Base-by-base conservation (phyloP, 2,113 vertebrate genomes). In the Halichoeres trimaculatus region DNA sequence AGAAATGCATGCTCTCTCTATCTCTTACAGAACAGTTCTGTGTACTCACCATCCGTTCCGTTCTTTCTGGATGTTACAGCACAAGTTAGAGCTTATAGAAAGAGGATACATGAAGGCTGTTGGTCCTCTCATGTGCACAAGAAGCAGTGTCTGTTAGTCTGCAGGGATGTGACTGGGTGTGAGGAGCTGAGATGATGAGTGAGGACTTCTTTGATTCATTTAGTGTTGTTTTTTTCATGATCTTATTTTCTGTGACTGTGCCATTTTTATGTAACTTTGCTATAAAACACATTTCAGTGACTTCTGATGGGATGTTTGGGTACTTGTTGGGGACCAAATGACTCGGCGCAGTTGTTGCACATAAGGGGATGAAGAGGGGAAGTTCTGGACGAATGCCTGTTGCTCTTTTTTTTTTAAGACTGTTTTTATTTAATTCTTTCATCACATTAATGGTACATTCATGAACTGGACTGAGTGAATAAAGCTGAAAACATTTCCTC, bases 1-100 rank as follows among this genome's bases (percentile, higher is more conserved):
- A 93, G 91, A 94, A 95, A 94, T 94, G 93, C 94, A 95, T 93
- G 93, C 92, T 88, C 81, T 90, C 88, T 86, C 57, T 88, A 80
- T 91, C 78, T 91, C 87, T 89, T 90, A 85, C 91, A 94, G 92
- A 93, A 91, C 87, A 89, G 71, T 91, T 94, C 90, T 92, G 87
- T 93, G 90, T 92, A 90, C 83, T 86, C 82, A 84, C 79, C 76
- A 81, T 88, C 81, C 85, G 67, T 73, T 58, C 66, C 80, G 72
- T 92, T 90, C 71, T 89, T 85, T 84, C 66, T 90, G 90, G 87
- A 91, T 87, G 78, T 94, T 87, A 85, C 88, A 91, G 91, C 90
- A 93, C 87, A 91, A 84, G 40, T 73, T 61, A 61, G 67, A 48
- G 30, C 30, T 30, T 30, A 30, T 3, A 6, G 38, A 38, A 51